These are phyloP conservation scores for Hepsetus odoe DNA, from an alignment of 2,113 vertebrate genomes.

Conservation along the genomic window DNA sequence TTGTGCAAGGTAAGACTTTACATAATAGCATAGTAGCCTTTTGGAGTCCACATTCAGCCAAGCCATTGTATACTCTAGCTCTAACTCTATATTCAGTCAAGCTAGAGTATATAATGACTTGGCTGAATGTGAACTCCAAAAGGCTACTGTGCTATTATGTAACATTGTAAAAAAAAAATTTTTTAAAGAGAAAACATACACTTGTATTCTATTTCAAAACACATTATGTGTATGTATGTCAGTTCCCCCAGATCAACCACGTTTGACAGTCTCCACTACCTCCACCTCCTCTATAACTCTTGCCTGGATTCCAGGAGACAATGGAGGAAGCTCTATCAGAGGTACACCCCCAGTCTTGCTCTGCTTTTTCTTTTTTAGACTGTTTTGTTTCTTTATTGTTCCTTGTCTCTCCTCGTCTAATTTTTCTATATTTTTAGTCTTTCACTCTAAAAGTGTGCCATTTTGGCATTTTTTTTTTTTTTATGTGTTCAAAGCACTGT, in stretches of 20 bases:
- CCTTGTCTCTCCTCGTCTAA: neutral
- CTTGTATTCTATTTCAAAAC: neutral
- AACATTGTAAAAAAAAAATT: neutral
- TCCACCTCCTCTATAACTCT: slow-evolving; percentile 88
- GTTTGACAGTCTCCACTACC: slow-evolving; percentile 94
- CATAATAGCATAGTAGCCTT: neutral
- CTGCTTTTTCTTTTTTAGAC: slow-evolving; percentile 8
- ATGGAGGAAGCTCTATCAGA: slow-evolving; percentile 86
- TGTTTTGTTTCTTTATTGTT: neutral
- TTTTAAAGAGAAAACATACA: too few species aligned
- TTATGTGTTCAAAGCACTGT: neutral
- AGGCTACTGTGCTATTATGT: too few species aligned
- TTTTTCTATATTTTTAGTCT: neutral
- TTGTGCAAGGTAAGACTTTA: slow-evolving; percentile 88
- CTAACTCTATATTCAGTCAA: too few species aligned
- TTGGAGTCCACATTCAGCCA: neutral
- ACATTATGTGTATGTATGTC: neutral
- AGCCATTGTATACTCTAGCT: neutral
- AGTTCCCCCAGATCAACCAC: slow-evolving; percentile 97
- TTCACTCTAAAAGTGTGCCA: neutral
- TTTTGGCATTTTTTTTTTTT: slow-evolving; percentile 17
- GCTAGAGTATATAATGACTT: too few species aligned
- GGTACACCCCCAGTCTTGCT: slow-evolving; percentile 51
- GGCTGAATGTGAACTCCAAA: too few species aligned
- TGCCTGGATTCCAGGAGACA: slow-evolving; percentile 98